Conservation (phyloP, 2,113 vertebrate genomes). For the Athene noctua region DNA sequence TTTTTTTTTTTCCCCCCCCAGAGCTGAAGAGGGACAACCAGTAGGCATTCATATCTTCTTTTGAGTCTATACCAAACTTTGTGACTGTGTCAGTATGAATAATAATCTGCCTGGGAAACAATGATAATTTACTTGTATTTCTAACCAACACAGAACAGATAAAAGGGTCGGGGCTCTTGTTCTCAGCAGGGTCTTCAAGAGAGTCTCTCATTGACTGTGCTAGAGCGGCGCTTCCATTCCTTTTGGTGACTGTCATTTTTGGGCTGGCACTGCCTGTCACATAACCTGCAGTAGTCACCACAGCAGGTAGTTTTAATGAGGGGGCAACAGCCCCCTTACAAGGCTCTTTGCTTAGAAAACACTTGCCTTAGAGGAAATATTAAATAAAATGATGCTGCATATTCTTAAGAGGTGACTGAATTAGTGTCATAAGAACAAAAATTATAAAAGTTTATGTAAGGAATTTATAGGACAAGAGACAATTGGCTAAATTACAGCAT, state of each 20-base stretch:
- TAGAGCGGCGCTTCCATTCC: not conserved
- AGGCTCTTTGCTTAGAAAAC: not conserved
- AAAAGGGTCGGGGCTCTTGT: accelerated
- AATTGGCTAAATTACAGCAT: not conserved
- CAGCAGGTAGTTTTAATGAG: not conserved
- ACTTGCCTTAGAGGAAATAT: not conserved
- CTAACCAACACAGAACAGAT: not conserved
- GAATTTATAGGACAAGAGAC: not conserved
- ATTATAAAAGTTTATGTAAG: not conserved
- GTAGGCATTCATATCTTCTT: not conserved
- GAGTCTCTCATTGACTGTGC: not conserved
- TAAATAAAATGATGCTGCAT: not conserved
- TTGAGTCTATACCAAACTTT: not conserved
- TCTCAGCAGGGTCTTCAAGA: not conserved
- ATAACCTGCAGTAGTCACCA: not conserved
- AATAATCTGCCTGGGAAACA: not conserved
- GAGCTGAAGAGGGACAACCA: not conserved
- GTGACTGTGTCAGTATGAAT: not conserved
- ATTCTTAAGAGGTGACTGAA: not conserved
- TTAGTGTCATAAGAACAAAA: not conserved
- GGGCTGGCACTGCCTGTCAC: not conserved
- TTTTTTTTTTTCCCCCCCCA: not conserved
- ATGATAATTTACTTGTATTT: not conserved
- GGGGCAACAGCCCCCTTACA: not conserved
- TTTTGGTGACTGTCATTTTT: not conserved